Percentiles rank a stretch among this genome's conserved stretches.
Conservation (phyloP, 23 tunicate species). For the Oikopleura dioica region DNA sequence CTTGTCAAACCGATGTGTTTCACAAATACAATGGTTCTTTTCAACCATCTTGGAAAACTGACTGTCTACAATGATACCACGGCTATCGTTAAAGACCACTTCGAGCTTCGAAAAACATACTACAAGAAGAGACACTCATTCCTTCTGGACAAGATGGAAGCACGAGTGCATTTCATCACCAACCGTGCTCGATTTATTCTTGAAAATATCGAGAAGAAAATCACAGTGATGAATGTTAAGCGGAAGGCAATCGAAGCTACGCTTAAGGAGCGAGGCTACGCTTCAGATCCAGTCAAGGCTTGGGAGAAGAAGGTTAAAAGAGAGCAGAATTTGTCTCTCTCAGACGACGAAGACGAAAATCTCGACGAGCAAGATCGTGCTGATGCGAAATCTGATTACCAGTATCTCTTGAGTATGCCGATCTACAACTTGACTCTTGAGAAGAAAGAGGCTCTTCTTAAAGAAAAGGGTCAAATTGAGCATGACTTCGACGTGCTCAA, state of each 20-base stretch:
- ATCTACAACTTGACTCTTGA: conserved; percentile 70
- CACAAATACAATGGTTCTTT: conserved; percentile 36
- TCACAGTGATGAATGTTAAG: conserved; percentile 46
- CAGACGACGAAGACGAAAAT: conserved; percentile 8
- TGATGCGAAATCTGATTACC: conserved; percentile 37
- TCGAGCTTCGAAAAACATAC: conserved; percentile 26
- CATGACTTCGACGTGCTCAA: conserved; percentile 36
- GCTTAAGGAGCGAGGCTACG: conserved; percentile 43
- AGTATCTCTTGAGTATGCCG: conserved; percentile 79
- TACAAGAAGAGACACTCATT: conserved; percentile 53
- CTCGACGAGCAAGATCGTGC: conserved; percentile 23
- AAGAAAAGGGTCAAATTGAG: conserved; percentile 26
- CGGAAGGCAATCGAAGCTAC: conserved; percentile 39
- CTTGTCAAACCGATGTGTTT: conserved; percentile 25
- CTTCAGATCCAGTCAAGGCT: conserved; percentile 76
- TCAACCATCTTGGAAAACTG: neutral
- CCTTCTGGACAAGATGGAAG: conserved; percentile 41
- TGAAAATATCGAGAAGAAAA: conserved; percentile 70
- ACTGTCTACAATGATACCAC: neutral
- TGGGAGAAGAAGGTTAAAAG: conserved; percentile 29
- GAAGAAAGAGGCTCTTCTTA: conserved; percentile 48
- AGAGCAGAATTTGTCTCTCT: conserved; percentile 3
- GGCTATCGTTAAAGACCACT: conserved; percentile 28
- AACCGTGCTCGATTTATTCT: conserved; percentile 82
- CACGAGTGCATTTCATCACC: conserved; percentile 38